Base-by-base conservation (phyloP, 2,888 invertebrate species). In the Ptilodon capucinus region DNA sequence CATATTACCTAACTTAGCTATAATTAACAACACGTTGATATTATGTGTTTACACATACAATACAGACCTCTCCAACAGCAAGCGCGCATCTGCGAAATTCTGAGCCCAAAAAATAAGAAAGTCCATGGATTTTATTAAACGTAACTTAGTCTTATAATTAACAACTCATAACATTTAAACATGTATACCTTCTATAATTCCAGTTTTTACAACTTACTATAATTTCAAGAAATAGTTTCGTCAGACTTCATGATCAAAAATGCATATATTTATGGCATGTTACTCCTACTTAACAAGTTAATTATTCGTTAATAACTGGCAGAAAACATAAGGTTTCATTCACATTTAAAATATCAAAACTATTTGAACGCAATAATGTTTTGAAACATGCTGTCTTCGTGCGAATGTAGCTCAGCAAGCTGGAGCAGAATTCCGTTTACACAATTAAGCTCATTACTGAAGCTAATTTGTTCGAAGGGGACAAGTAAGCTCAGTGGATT, bases 361-460 rank as follows among this genome's bases (percentile, higher is more conserved):
- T n/a, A n/a, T n/a, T n/a, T n/a, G n/a, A n/a, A n/a, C n/a, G n/a
- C n/a, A n/a, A n/a, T n/a, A n/a, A n/a, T n/a, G n/a, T n/a, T n/a
- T n/a, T n/a, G n/a, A n/a, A n/a, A n/a, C n/a, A n/a, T n/a, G n/a
- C n/a, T n/a, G n/a, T n/a, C n/a, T n/a, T n/a, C n/a, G n/a, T n/a
- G n/a, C n/a, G n/a, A n/a, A n/a, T n/a, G n/a, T n/a, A n/a, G n/a
- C 65, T 68, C 72, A 77, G 73, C 76, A 71, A 71, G 74, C 70
- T 63, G 57, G 55, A 52, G 54, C 64, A 71, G 75, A 77, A 76
- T 81, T 80, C 78, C 78, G 66, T 79, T 78, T 75, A 79, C 75
- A 80, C 80, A 79, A 86, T 86, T 84, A 83, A 78, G 68, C 74
- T 79, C 76, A 84, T 84, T 84, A 84, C 64, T 48, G 69, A 71